These are phyloP conservation scores for Betta splendens DNA, from an alignment of 2,797 vertebrate genomes.

Conservation along the genomic window DNA sequence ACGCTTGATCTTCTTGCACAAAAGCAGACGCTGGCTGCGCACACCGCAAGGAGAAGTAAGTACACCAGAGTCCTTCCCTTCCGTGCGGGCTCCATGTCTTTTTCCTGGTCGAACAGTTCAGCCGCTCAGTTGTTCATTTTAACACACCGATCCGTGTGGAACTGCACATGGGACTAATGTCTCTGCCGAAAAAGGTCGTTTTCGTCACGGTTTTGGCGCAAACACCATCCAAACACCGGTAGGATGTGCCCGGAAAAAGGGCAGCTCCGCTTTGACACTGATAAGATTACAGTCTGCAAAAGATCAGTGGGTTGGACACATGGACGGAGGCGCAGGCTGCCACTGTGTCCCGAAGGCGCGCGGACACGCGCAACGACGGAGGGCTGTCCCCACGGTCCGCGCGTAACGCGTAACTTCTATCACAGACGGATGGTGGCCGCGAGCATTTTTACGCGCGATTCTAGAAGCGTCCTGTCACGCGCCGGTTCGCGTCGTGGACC, in stretches of 20 bases:
- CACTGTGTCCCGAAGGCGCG: slow-evolving; percentile 22
- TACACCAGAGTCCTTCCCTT: slow-evolving; percentile 63
- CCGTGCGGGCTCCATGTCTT: slow-evolving; percentile 79
- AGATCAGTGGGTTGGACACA: slow-evolving; percentile 73
- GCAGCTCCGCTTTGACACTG: slow-evolving; percentile 67
- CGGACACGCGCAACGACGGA: slow-evolving; percentile 27
- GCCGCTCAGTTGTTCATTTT: slow-evolving; percentile 66
- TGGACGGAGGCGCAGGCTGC: slow-evolving; percentile 24
- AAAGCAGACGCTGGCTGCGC: slow-evolving; percentile 60
- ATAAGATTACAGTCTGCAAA: slow-evolving; percentile 76
- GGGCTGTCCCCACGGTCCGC: slow-evolving; percentile 11
- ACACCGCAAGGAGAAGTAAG: slow-evolving; percentile 66
- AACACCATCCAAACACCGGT: slow-evolving; percentile 41
- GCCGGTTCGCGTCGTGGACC: slow-evolving; percentile 32
- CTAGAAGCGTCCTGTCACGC: slow-evolving; percentile 38
- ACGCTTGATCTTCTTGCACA: slow-evolving; percentile 68
- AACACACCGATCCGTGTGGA: slow-evolving; percentile 20
- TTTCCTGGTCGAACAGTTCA: slow-evolving; percentile 36
- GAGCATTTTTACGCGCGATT: slow-evolving; percentile 45
- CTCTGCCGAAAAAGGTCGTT: slow-evolving; percentile 9
- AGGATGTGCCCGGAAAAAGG: slow-evolving; percentile 44
- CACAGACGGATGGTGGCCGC: slow-evolving; percentile 15
- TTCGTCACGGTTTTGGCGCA: slow-evolving; percentile 26
- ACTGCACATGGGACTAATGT: background rate
- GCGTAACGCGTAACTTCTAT: slow-evolving; percentile 46